Percentiles rank a stretch among this genome's conserved stretches.
These are phyloP conservation scores for Zonitis immaculata DNA, from an alignment of 2,888 invertebrate genomes.

Conservation along the genomic window DNA sequence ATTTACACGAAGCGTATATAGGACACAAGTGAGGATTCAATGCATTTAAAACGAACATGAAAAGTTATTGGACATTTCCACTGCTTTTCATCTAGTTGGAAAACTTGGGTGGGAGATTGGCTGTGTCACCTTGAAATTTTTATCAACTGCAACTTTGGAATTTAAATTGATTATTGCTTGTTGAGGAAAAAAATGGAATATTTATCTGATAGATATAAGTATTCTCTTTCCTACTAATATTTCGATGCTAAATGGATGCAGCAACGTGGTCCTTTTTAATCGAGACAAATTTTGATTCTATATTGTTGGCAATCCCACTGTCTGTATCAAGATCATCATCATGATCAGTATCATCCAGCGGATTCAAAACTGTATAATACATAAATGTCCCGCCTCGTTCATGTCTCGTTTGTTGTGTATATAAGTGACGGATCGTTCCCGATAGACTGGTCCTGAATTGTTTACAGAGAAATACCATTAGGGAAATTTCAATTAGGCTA, in stretches of 20 bases:
- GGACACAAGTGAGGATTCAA: slow-evolving; percentile 18
- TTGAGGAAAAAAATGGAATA: neutral
- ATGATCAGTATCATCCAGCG: neutral
- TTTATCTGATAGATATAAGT: too few relatives aligned
- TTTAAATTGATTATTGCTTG: too few relatives aligned
- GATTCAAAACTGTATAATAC: neutral
- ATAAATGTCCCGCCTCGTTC: slow-evolving; percentile 36
- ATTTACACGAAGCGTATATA: slow-evolving; percentile 23
- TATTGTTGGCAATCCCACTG: too few relatives aligned
- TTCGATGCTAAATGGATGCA: too few relatives aligned
- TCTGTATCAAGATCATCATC: neutral
- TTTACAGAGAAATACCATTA: slow-evolving; percentile 50
- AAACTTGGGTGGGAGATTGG: neutral
- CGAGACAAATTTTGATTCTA: too few relatives aligned
- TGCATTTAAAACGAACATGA: slow-evolving; percentile 23
- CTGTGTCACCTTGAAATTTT: neutral
- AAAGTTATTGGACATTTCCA: too few relatives aligned
- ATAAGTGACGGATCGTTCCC: slow-evolving; percentile 49
- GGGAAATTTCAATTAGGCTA: slow-evolving; percentile 48
- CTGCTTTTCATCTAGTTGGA: too few relatives aligned
- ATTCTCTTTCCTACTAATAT: too few relatives aligned
- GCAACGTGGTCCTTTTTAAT: too few relatives aligned
- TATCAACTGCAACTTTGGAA: neutral
- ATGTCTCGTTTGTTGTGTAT: slow-evolving; percentile 37
- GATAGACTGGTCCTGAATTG: slow-evolving; percentile 39